Percentiles rank a stretch among this genome's conserved stretches.
phyloP scores from a whole-genome alignment of 2,797 vertebrate genomes.

The Morus bassanus region DNA sequence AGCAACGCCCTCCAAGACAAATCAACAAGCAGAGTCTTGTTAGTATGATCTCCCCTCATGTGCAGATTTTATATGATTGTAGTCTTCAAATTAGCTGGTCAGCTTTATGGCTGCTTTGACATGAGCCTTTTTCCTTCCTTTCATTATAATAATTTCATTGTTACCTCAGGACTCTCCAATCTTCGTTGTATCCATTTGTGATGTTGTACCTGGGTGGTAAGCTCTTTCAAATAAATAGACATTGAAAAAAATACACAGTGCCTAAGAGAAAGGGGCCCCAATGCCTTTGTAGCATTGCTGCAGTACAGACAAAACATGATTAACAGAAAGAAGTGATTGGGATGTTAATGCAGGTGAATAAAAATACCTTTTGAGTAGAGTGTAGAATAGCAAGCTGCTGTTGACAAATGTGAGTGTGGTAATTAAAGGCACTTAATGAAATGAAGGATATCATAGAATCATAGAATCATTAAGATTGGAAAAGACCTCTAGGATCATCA shows the following conservation, averaged over 20 bases:
- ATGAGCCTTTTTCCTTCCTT: neutral
- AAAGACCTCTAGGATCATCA: too few species aligned
- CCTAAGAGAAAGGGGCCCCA: neutral
- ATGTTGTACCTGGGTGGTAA: neutral
- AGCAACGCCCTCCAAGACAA: neutral
- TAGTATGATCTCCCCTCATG: fast-evolving
- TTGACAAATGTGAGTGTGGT: neutral
- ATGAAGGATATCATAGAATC: neutral
- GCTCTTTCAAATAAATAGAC: neutral
- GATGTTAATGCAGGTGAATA: neutral
- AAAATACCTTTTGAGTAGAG: neutral
- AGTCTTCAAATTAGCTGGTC: neutral
- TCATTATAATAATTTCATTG: neutral
- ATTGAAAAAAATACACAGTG: neutral
- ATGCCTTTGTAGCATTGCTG: neutral
- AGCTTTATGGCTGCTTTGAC: neutral
- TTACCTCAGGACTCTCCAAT: neutral
- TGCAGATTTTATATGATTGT: neutral
- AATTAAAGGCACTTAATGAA: neutral
- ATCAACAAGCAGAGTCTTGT: neutral
- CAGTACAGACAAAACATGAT: neutral
- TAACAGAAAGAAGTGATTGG: neutral
- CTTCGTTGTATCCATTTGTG: neutral
- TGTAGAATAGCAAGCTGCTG: neutral
- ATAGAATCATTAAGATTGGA: too few species aligned